Base-by-base conservation (phyloP, 2,888 invertebrate genomes). In the Rhingia campestris region DNA sequence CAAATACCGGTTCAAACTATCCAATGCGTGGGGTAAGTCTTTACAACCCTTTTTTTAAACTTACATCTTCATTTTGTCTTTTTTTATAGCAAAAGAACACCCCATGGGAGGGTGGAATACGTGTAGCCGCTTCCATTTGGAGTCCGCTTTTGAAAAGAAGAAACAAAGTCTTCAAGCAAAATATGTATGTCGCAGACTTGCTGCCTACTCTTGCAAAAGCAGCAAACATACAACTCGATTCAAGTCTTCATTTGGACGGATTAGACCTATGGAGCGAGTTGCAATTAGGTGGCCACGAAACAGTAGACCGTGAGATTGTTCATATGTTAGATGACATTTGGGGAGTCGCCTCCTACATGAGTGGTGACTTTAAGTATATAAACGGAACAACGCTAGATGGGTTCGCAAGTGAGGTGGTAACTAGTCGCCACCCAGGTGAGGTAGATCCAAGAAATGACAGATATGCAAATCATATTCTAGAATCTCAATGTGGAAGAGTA, bases 111-210 rank as follows among this genome's bases (percentile, higher is more conserved):
- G 98, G 98, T 3, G 97, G 94, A 0, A 93, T 97, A 0, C 93
- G 97, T 73, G 95, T 95, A 0, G 94, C 94, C 0, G 96, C 95
- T 0, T 94, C 95, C 53, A 92, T 97, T 61, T 97, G 95, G 94
- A 95, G 94, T 88, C 94, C 96, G 0, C 85, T 92, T 39, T 88
- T 94, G n/a, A 88, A 87, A 47, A 67, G 89, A 56, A 91, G 93
- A 5, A 89, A 92, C 10, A 93, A 93, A 87, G 93, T 96, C 0
- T 94, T 93, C 7, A 91, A 93, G 22, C 92, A 94, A 59, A 91
- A 96, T 61, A 94, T 97, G 89, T 97, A 97, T 88, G 94, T 97
- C 9, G 94, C 94, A 4, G 97, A 98, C 90, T 96, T 96, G 95
- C 89, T 97, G 45, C 97, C 97, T 0, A 97, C 97, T 0, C 90